A percentile compares a stretch with the other conserved stretches of the same genome.
Evolutionary conservation across 2,113 vertebrate species (phyloP).

Genomic region (Halcyon senegalensis): DNA sequence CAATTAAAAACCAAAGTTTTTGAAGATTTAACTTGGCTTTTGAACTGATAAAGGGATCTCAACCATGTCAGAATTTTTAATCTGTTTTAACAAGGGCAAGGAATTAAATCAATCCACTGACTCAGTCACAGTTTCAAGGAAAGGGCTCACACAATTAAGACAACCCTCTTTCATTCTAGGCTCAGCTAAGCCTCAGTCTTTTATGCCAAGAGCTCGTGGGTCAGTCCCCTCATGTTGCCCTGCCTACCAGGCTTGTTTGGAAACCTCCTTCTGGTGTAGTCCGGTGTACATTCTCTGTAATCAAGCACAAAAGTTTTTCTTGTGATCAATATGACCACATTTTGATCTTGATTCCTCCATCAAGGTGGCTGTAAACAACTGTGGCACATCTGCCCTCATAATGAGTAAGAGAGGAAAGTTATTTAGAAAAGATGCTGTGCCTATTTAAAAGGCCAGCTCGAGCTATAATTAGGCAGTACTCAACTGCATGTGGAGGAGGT

Average conservation of each 20-base stretch:
- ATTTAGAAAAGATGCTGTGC: not conserved
- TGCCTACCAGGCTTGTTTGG: not conserved
- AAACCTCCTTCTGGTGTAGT: not conserved
- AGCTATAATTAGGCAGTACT: conserved; percentile 29
- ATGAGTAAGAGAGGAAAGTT: not conserved
- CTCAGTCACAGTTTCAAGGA: not conserved
- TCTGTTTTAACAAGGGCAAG: not conserved
- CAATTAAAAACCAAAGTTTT: not conserved
- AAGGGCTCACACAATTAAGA: not conserved
- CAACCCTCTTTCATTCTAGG: not conserved
- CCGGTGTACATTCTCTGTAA: not conserved
- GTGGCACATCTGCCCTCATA: not conserved
- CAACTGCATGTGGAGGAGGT: not conserved
- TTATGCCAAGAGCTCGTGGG: not conserved
- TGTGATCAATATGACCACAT: not conserved
- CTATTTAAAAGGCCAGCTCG: not conserved
- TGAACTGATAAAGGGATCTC: not conserved
- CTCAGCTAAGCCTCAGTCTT: not conserved
- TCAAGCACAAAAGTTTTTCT: not conserved
- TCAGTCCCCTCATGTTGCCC: not conserved
- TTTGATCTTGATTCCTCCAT: not conserved
- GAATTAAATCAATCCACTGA: not conserved
- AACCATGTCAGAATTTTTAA: not conserved
- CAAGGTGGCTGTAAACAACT: not conserved
- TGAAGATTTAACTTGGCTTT: not conserved